Percentiles rank a stretch among this genome's conserved stretches.
phyloP scores from a whole-genome alignment of 2,797 vertebrate genomes.

The Allobates femoralis region DNA sequence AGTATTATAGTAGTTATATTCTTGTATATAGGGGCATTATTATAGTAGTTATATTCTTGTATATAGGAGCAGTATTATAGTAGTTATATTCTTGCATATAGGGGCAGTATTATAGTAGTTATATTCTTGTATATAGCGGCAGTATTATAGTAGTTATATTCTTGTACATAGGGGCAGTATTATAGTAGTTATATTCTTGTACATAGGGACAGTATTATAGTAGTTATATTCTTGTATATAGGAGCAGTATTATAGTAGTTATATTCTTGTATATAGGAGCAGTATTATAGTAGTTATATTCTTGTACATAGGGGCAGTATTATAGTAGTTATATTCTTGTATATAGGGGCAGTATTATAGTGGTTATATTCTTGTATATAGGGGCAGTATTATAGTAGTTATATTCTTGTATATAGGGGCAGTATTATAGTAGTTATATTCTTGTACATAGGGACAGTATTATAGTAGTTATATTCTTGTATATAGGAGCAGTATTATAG shows the following conservation, averaged over 20 bases:
- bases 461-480: too few relatives aligned
- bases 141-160: too few relatives aligned
- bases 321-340: slow-evolving; percentile 8
- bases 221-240: slow-evolving; percentile 11
- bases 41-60: neutral
- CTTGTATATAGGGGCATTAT: neutral
- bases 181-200: slow-evolving; percentile 9
- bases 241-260: slow-evolving; percentile 5
- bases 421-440: slow-evolving; percentile 8
- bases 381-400: too few relatives aligned
- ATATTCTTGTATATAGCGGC: too few relatives aligned
- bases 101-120: too few relatives aligned
- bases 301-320: too few relatives aligned
- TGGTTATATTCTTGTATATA: neutral
- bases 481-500: too few relatives aligned
- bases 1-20: slow-evolving; percentile 6
- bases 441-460: neutral
- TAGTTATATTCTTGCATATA: too few relatives aligned
- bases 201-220: slow-evolving; percentile 6
- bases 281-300: slow-evolving; percentile 15
- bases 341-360: slow-evolving; percentile 14
- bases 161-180: too few relatives aligned
- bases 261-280: neutral
- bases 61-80: too few relatives aligned
- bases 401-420: neutral